Conservation (phyloP, 2,888 invertebrate species). For the Bimastos eiseni region DNA sequence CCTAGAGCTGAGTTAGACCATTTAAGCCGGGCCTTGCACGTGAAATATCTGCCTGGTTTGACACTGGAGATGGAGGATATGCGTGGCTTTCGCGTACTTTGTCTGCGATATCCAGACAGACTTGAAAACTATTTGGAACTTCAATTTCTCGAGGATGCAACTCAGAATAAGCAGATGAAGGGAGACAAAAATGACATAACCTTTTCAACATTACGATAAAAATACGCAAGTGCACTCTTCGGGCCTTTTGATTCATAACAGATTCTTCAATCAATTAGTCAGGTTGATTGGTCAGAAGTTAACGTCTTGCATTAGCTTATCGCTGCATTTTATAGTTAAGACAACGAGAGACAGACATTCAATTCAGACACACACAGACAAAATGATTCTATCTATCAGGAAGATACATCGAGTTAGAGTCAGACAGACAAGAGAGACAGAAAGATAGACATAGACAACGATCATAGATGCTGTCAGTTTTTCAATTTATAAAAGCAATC, state of each 20-base stretch:
- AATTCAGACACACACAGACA: too few species aligned
- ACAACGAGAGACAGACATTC: too few species aligned
- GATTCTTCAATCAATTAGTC: too few species aligned
- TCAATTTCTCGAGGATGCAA: neutral
- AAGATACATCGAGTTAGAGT: too few species aligned
- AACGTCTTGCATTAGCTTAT: too few species aligned
- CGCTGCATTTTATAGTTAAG: too few species aligned
- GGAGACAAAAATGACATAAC: neutral
- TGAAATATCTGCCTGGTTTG: neutral
- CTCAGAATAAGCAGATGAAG: neutral
- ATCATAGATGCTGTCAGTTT: neutral
- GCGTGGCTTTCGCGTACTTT: neutral
- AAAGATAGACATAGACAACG: too few species aligned
- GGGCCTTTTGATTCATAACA: neutral
- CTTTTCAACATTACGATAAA: constrained; percentile 2
- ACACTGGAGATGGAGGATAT: neutral
- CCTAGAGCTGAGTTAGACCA: neutral
- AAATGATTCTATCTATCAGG: too few species aligned
- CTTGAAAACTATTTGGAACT: constrained; percentile 4
- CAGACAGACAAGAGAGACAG: too few species aligned
- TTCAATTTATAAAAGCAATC: too few species aligned
- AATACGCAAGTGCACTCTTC: neutral
- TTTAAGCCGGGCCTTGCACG: neutral
- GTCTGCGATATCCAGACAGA: neutral
- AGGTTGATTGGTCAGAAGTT: neutral